phyloP scores from a whole-genome alignment of 2,888 invertebrate genomes.

The Drosophila lutescens region DNA sequence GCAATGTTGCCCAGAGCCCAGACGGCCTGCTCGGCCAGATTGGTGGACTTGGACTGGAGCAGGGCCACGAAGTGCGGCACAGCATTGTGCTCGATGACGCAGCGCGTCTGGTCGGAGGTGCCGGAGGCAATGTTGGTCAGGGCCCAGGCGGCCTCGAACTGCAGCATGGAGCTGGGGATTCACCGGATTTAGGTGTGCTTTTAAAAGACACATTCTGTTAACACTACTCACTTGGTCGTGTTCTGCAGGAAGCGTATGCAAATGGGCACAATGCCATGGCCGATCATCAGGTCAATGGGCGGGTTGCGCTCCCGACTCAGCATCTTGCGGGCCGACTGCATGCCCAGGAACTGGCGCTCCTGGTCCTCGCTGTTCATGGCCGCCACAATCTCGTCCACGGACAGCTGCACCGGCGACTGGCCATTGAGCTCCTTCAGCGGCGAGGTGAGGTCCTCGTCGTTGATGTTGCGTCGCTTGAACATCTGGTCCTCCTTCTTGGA shows the following conservation, averaged over 20 bases:
- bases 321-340: conserved; percentile 93
- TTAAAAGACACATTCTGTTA: no score
- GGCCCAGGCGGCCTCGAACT: conserved; percentile 99
- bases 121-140: conserved; percentile 99
- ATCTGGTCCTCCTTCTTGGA: conserved; percentile 97
- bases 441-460: conserved; percentile 85
- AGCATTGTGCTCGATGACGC: conserved; percentile 93
- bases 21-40: conserved; percentile 95
- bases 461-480: conserved; percentile 94
- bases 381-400: conserved; percentile 89
- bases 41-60: conserved; percentile 87
- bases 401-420: conserved; percentile 85
- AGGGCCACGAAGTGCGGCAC: conserved; percentile 92
- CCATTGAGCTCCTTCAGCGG: conserved; percentile 85
- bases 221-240: conserved; percentile 88
- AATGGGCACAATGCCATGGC: conserved; percentile 92
- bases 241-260: conserved; percentile 91
- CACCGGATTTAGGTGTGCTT: conserved; percentile 13
- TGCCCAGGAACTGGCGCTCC: conserved; percentile 88
- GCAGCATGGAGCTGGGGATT: conserved; percentile 87
- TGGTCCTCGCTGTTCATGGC: conserved; percentile 89
- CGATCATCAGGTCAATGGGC: conserved; percentile 94
- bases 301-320: conserved; percentile 95
- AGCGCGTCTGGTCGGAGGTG: conserved; percentile 94
- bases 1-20: conserved; percentile 99